Conservation (phyloP, 2,113 vertebrate species). For the Artemisiospiza belli region DNA sequence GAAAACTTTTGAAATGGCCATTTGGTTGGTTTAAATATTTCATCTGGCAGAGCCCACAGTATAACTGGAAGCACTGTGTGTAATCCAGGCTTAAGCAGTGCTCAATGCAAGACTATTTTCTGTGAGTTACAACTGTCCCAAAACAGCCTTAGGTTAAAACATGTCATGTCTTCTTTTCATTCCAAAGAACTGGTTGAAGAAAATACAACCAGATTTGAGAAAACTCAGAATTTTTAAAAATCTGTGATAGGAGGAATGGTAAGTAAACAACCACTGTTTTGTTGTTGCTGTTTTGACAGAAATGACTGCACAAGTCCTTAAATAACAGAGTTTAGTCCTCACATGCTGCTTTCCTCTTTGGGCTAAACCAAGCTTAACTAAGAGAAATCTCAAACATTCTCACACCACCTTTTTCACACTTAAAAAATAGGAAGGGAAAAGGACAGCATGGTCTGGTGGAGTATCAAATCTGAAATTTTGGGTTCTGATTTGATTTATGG, state of each 20-base stretch:
- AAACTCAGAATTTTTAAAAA: neutral
- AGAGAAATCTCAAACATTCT: neutral
- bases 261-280: neutral
- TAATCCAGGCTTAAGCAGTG: neutral
- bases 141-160: slow-evolving; percentile 55
- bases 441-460: neutral
- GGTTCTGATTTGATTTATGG: neutral
- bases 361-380: neutral
- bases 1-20: slow-evolving; percentile 23
- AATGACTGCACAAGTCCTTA: neutral
- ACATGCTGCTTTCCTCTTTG: neutral
- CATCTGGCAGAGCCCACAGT: neutral
- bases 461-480: neutral
- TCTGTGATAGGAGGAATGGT: neutral
- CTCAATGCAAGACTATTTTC: neutral
- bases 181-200: neutral
- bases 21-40: slow-evolving; percentile 31
- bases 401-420: neutral
- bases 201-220: slow-evolving; percentile 28
- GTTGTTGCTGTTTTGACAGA: neutral
- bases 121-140: slow-evolving; percentile 6
- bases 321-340: neutral
- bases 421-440: neutral
- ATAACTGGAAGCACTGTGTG: neutral
- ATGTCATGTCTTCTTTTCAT: neutral